Conservation (phyloP, 2,797 vertebrate species). For the Parauchenoglanis ngamensis region DNA sequence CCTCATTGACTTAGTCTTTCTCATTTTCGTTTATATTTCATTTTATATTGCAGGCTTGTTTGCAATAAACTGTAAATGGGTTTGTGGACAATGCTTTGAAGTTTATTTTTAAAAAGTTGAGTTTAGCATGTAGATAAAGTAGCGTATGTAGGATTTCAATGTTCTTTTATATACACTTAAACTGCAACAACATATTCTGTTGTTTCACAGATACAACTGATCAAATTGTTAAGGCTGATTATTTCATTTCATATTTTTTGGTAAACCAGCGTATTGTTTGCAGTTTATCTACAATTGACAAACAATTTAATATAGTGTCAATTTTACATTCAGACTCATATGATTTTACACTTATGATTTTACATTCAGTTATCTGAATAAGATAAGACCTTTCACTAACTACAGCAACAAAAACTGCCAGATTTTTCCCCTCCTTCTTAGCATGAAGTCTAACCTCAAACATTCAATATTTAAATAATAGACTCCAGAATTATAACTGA, state of each 20-base stretch:
- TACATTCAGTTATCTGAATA: not conserved
- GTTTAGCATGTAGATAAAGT: not conserved
- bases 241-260: not conserved
- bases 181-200: not conserved
- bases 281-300: not conserved
- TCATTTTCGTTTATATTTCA: too few relatives aligned
- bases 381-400: not conserved
- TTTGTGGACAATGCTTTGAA: not conserved
- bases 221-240: not conserved
- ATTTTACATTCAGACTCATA: not conserved
- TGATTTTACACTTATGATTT: too few relatives aligned
- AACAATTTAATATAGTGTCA: not conserved
- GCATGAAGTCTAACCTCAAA: not conserved
- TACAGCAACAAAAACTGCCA: not conserved
- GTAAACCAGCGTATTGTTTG: not conserved
- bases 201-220: not conserved
- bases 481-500: conserved; percentile 9
- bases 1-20: not conserved
- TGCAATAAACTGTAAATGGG: not conserved
- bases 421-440: not conserved
- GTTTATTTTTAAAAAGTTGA: not conserved
- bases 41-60: not conserved
- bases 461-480: not conserved
- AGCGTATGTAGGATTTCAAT: not conserved
- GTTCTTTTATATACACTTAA: not conserved